A percentile compares a stretch with the other conserved stretches of the same genome.
Evolutionary conservation across 2,888 invertebrate species (phyloP).

Genomic region (Xylocampa areola): DNA sequence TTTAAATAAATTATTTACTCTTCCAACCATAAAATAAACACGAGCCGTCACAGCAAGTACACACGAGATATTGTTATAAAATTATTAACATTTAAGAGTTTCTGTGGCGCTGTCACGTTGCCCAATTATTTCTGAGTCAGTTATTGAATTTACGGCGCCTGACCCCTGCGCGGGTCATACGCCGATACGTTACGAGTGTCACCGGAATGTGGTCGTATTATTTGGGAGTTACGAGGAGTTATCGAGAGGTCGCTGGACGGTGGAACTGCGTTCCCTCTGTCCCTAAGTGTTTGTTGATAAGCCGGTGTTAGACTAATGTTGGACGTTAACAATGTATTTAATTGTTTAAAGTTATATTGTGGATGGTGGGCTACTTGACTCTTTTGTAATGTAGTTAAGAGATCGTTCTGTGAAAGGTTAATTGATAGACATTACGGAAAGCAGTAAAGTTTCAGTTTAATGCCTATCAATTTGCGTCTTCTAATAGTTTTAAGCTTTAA

Average conservation of each 20-base stretch:
- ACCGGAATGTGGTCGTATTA: slow-evolving; percentile 57
- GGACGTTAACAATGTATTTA: slow-evolving; percentile 34
- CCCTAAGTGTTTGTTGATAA: slow-evolving; percentile 30
- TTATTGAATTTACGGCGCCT: slow-evolving; percentile 54
- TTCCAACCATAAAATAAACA: slow-evolving; percentile 22
- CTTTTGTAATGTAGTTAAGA: slow-evolving; percentile 15
- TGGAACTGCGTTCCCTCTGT: not conserved
- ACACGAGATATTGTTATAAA: slow-evolving; percentile 46
- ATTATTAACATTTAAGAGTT: slow-evolving; percentile 41
- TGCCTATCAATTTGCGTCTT: slow-evolving; percentile 23
- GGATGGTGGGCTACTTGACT: slow-evolving; percentile 5
- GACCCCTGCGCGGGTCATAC: slow-evolving; percentile 49
- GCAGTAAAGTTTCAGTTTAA: slow-evolving; percentile 5
- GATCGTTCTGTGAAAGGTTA: slow-evolving; percentile 6
- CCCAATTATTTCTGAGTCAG: slow-evolving; percentile 53
- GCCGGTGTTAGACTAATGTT: slow-evolving; percentile 6
- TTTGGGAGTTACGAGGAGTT: slow-evolving; percentile 47
- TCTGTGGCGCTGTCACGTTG: slow-evolving; percentile 45
- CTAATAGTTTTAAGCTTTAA: not conserved
- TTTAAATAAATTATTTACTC: slow-evolving; percentile 43
- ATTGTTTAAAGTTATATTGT: slow-evolving; percentile 22
- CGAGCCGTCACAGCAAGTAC: slow-evolving; percentile 11
- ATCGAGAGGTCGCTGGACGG: slow-evolving; percentile 27
- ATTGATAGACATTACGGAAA: no score
- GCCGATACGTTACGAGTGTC: slow-evolving; percentile 45